phyloP scores from a whole-genome alignment of 2,113 vertebrate genomes.

The Balaeniceps rex region DNA sequence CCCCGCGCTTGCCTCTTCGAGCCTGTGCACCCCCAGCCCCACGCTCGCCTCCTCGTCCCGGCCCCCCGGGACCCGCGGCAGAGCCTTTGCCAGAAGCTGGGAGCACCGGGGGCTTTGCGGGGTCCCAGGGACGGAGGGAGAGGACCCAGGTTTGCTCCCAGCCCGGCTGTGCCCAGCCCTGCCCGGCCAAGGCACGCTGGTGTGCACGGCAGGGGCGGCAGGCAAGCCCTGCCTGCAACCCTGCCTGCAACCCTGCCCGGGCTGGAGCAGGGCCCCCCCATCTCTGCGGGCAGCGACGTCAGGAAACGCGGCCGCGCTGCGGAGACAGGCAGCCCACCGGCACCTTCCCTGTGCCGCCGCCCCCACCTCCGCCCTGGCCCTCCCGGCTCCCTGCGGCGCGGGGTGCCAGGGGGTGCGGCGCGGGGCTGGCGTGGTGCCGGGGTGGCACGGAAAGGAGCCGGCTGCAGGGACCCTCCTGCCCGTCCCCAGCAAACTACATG shows the following conservation, averaged over 20 bases:
- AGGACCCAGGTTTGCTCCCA: background rate
- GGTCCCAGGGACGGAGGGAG: background rate
- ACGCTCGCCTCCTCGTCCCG: background rate
- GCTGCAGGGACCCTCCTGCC: too few relatives aligned
- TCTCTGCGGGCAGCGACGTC: too few relatives aligned
- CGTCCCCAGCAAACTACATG: background rate
- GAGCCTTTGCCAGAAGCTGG: background rate
- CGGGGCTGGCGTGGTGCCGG: background rate
- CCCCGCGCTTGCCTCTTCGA: background rate
- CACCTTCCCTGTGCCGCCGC: background rate
- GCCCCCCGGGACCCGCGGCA: too few relatives aligned
- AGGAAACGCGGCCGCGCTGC: background rate
- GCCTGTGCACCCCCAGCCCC: too few relatives aligned
- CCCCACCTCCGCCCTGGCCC: background rate
- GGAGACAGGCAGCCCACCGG: background rate
- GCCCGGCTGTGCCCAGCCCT: background rate
- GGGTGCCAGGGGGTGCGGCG: background rate
- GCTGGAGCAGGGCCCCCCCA: too few relatives aligned
- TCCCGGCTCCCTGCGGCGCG: background rate
- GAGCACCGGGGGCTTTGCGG: background rate
- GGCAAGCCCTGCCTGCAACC: background rate
- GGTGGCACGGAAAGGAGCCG: accelerated
- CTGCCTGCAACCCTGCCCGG: background rate
- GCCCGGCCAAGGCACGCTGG: background rate
- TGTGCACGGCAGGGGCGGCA: background rate